Conservation (phyloP, 2,797 vertebrate genomes). For the Luscinia megarhynchos region DNA sequence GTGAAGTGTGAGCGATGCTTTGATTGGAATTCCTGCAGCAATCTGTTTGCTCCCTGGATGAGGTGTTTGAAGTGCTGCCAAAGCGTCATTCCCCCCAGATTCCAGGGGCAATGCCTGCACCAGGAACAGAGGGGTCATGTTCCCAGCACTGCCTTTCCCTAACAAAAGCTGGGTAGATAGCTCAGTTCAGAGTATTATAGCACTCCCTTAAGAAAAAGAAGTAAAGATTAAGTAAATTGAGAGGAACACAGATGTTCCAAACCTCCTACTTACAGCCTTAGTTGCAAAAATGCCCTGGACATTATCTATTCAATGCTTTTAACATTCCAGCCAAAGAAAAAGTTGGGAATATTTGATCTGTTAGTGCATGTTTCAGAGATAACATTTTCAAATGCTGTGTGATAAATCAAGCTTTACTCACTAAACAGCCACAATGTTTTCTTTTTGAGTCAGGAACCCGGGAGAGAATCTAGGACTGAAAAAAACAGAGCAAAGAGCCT, state of each 20-base stretch:
- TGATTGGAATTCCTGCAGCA: not conserved
- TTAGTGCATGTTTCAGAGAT: conserved; percentile 67
- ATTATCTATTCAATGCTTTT: conserved; percentile 30
- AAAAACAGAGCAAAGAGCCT: conserved; percentile 42
- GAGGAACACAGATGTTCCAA: not conserved
- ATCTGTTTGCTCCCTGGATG: not conserved
- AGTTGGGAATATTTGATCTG: conserved; percentile 54
- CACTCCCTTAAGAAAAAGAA: not conserved
- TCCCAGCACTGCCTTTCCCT: not conserved
- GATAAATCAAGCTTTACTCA: conserved; percentile 71
- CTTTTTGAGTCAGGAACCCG: conserved; percentile 60
- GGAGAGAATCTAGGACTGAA: conserved; percentile 52
- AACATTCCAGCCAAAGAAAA: conserved; percentile 33
- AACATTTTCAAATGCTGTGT: conserved; percentile 59
- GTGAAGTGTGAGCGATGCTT: not conserved
- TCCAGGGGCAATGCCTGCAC: not conserved
- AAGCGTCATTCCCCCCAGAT: not conserved
- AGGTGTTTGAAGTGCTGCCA: not conserved
- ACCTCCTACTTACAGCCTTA: conserved; percentile 26
- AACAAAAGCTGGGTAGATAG: not conserved
- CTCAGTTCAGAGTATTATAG: conserved; percentile 1
- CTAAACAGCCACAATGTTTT: conserved; percentile 67
- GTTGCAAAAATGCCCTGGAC: not conserved
- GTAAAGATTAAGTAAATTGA: not conserved
- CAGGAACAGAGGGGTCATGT: fast-evolving